Base-by-base conservation (phyloP, 2,888 invertebrate genomes). In the Biston stratarius region DNA sequence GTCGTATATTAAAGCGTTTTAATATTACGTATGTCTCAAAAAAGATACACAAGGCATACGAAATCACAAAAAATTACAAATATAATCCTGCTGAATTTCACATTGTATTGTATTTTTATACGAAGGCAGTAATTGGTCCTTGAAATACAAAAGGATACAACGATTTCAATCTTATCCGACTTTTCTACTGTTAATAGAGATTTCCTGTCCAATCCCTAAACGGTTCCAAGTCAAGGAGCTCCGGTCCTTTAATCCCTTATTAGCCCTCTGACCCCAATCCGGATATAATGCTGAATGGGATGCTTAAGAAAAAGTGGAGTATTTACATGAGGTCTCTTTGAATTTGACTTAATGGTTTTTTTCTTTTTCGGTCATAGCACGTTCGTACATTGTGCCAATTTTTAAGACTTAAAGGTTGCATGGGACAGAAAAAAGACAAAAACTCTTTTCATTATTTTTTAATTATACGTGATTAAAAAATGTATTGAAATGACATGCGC, bases 251-350 rank as follows among this genome's bases (percentile, higher is more conserved):
- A 66, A 66, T 66, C 66, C 66, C 15, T 51, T 33, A 45, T 42
- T 51, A 61, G 61, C n/a, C 61, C 51, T 38, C 38, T 61, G 66
- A 61, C 66, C 66, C 15, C 9, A 61, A 66, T 66, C 61, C 52
- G 15, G 12, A 45, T 55, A 56, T 65, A 49, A 60, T 48, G 47
- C 33, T 38, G 47, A 51, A 10, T 53, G 6, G 47, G 58, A 10
- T 53, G 10, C 52, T 57, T 51, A 51, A 51, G 38, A 33, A 56
- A 55, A 49, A 47, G 51, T 42, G 9, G 24, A 64, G 51, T 58
- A 48, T 53, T 47, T 53, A 14, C 61, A 38, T 38, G 58, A 34
- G 10, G 7, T 36, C 38, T 58, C 36, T 48, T 58, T 52, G 36
- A 8, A 14, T 52, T 52, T 52, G 14, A 53, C 38, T 53, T 49